Base-by-base conservation (phyloP, 1,140 invertebrate species). In the Danaus melanippus region DNA sequence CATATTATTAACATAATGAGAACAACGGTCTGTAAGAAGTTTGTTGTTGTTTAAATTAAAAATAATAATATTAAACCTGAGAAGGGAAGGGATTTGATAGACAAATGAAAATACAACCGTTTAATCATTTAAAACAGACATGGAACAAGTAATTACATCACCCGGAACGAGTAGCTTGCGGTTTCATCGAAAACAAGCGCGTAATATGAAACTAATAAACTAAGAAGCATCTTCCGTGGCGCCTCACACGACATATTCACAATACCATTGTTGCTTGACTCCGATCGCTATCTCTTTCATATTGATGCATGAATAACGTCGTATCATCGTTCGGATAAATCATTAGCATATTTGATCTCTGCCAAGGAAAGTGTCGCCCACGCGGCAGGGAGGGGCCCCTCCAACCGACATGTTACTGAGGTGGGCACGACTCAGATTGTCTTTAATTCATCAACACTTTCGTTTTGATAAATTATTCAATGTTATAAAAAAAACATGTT, bases 211-310 rank as follows among this genome's bases (percentile, higher is more conserved):
- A 32, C 21, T 32, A 32, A 32, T 7, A 32, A 32, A 32, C 21
- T 32, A 46, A 15, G 4, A 59, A 2, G 11, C 42, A 8, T 54
- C 46, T 59, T 49, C 46, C 57, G 47, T 21, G 51, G 57, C 57
- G 51, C 57, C 57, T 46, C 57, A 40, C 17, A 21, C 10, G 10
- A 50, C 43, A 42, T 49, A 51, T 57, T 40, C 43, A 46, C 42
- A 51, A 54, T 47, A 21, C 58, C 48, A 60, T 60, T 60, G 58
- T 60, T 46, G 32, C n/a, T 10, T 55, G 48, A 55, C 39, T 55
- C 44, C 54, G 58, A 60, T 60, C 52, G 46, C 62, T 67, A 72
- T 74, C 62, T 64, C 61, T 74, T 71, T 70, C 64, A 58, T 65
- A 71, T 70, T 64, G 56, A 68, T 65, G 51, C 47, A 44, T 60